Percentiles rank a stretch among this genome's conserved stretches.
phyloP scores from a whole-genome alignment of 1,140 invertebrate genomes.

The Panagrolaimus sp. region DNA sequence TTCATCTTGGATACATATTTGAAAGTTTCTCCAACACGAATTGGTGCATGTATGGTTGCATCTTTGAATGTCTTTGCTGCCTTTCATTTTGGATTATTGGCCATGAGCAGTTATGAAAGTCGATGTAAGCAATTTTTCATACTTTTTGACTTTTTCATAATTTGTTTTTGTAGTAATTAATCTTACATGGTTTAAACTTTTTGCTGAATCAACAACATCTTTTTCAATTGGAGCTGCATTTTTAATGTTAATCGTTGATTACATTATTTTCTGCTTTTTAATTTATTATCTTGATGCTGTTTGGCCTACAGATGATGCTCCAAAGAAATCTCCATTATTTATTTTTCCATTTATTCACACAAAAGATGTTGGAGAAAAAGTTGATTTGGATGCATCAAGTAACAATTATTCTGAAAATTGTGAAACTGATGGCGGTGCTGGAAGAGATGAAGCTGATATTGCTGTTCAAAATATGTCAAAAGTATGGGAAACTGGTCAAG shows the following conservation, averaged over 20 bases:
- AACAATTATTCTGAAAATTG: conserved; percentile 9
- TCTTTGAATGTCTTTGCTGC: conserved; percentile 39
- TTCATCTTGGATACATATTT: conserved; percentile 12
- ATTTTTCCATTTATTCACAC: not conserved
- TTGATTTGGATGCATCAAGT: conserved; percentile 7
- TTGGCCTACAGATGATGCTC: conserved; percentile 40
- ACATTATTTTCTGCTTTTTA: conserved; percentile 28
- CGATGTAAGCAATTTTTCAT: conserved; percentile 29
- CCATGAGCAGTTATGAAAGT: conserved; percentile 28
- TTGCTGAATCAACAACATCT: conserved; percentile 18
- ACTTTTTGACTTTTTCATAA: not conserved
- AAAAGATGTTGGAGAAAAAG: not conserved
- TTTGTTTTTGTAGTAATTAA: conserved; percentile 32
- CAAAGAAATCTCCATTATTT: conserved; percentile 37
- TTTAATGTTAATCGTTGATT: conserved; percentile 41
- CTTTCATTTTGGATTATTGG: conserved; percentile 34
- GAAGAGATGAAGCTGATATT: conserved; percentile 44
- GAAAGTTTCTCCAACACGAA: conserved; percentile 21
- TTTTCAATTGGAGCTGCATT: conserved; percentile 39
- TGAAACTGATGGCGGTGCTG: not conserved
- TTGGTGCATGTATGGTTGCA: conserved; percentile 29
- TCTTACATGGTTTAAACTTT: conserved; percentile 40
- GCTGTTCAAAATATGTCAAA: conserved; percentile 36
- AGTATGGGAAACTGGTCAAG: conserved; percentile 40
- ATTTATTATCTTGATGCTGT: conserved; percentile 40